Conservation (phyloP, 2,797 vertebrate species). For the Hydrophis major region DNA sequence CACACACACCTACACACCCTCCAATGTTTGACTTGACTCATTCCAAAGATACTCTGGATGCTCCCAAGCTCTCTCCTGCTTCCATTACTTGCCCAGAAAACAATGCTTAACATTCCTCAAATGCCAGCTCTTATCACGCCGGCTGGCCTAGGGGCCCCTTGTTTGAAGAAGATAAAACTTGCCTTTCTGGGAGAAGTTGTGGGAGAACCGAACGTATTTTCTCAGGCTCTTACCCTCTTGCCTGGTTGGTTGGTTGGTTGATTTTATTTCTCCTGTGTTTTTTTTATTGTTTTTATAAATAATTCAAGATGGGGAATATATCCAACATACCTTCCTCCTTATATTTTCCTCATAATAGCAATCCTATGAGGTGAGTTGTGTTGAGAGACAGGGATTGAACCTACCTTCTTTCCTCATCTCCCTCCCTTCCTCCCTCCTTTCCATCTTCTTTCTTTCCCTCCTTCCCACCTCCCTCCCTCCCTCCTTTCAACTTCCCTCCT, state of each 20-base stretch:
- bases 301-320: not conserved
- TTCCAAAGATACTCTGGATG: not conserved
- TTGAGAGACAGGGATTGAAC: not conserved
- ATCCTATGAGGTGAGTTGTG: not conserved
- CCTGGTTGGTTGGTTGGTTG: not conserved
- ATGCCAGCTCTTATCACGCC: not conserved
- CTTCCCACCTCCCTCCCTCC: no score
- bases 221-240: not conserved
- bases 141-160: not conserved
- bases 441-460: no score
- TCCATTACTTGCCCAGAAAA: not conserved
- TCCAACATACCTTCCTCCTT: not conserved
- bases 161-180: not conserved
- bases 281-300: not conserved
- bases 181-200: not conserved
- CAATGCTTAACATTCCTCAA: not conserved
- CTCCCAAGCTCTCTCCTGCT: not conserved
- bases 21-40: not conserved
- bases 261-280: not conserved
- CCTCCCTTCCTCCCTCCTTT: not conserved
- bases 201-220: fast-evolving
- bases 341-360: not conserved
- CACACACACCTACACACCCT: no score
- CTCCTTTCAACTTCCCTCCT: no score
- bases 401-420: not conserved